These are phyloP conservation scores for Malurus elegans DNA, from an alignment of 2,113 vertebrate genomes.

Conservation along the genomic window DNA sequence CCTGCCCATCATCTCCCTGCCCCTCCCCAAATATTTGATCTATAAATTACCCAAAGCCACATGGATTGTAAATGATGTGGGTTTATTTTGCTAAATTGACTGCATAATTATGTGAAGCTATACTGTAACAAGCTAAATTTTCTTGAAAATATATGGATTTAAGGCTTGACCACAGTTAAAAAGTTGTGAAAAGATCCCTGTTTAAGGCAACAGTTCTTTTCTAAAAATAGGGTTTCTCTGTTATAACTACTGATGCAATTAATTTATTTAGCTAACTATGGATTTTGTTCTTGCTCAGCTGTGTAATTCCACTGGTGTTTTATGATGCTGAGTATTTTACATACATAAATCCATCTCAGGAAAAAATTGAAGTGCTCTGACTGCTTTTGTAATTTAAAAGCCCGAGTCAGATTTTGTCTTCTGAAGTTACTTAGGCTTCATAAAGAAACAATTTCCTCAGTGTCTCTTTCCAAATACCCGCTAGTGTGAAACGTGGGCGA, in stretches of 20 bases:
- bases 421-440: neutral
- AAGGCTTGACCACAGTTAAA: neutral
- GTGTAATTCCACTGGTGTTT: neutral
- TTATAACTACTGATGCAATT: neutral
- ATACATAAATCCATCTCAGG: neutral
- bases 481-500: accelerated
- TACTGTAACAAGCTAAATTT: neutral
- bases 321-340: neutral
- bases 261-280: neutral
- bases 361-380: neutral
- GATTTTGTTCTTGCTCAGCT: neutral
- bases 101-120: neutral
- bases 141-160: neutral
- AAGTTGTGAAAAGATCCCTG: neutral
- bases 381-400: neutral
- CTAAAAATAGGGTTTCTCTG: neutral
- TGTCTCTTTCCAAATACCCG: neutral
- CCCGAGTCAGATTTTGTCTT: neutral
- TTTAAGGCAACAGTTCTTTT: neutral
- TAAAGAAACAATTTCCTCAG: neutral
- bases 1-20: neutral
- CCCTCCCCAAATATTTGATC: neutral
- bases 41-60: neutral
- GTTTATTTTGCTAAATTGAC: neutral
- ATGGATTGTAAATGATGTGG: neutral